phyloP scores from a whole-genome alignment of 2,888 invertebrate genomes.

The Eilema sororculum region DNA sequence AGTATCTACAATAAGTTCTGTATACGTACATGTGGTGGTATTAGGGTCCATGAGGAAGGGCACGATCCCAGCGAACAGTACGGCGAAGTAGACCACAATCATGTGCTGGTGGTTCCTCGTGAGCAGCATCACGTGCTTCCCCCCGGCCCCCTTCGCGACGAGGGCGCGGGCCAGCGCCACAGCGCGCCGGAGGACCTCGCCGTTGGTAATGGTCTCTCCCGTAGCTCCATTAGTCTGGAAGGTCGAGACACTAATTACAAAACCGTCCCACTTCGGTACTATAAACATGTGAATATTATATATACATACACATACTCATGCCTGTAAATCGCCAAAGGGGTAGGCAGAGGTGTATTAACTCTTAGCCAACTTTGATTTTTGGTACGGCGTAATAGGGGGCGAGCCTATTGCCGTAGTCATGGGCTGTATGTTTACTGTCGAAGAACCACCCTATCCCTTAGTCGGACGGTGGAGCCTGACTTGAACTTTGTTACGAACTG shows the following conservation, averaged over 20 bases:
- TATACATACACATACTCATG: no score
- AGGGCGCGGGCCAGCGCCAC: conserved; percentile 58
- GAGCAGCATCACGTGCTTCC: conserved; percentile 51
- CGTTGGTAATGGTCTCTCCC: conserved; percentile 52
- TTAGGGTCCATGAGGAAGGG: conserved; percentile 61
- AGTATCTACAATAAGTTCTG: not conserved
- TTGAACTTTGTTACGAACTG: no score
- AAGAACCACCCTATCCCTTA: no score
- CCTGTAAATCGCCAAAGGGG: no score
- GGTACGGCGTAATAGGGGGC: no score
- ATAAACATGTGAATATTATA: no score
- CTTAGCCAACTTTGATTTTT: no score
- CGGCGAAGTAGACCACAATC: conserved; percentile 56
- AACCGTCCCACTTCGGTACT: no score
- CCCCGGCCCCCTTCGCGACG: conserved; percentile 36
- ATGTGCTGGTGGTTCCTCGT: conserved; percentile 59
- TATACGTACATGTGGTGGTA: conserved; percentile 57
- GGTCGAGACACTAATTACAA: not conserved
- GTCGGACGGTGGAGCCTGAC: no score
- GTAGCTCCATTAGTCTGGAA: conserved; percentile 50
- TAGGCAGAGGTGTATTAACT: no score
- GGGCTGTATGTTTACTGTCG: no score
- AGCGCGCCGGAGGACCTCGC: conserved; percentile 45
- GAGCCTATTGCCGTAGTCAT: no score
- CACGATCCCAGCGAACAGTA: conserved; percentile 54